Evolutionary conservation across 2,888 invertebrate genomes (phyloP).

Genomic region (Ctenicera cuprea): DNA sequence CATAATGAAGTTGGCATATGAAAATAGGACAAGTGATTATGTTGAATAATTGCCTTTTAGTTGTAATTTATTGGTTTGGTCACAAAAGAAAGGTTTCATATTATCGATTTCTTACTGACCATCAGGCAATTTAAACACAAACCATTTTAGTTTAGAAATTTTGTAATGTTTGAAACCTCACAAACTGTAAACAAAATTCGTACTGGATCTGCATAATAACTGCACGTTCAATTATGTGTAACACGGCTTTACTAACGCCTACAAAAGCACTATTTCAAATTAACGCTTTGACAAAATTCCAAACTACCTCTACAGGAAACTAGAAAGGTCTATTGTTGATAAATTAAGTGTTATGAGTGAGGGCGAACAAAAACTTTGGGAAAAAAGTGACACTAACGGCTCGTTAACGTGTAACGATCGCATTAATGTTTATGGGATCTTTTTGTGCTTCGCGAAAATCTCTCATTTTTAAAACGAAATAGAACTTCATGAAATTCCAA

Average conservation of each 20-base stretch:
- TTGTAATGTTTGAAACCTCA: too few species aligned
- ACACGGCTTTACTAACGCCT: too few species aligned
- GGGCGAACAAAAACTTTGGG: conserved; percentile 6
- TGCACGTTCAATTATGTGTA: too few species aligned
- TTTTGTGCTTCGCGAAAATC: conserved; percentile 32
- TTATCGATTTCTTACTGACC: too few species aligned
- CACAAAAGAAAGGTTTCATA: too few species aligned
- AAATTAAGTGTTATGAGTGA: conserved; percentile 31
- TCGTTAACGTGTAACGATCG: conserved; percentile 34
- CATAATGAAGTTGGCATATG: conserved; percentile 16
- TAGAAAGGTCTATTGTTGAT: conserved; percentile 18
- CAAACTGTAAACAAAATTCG: too few species aligned
- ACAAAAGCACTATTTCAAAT: not conserved
- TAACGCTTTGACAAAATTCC: not conserved
- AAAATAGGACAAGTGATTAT: not conserved
- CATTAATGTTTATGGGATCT: conserved; percentile 40
- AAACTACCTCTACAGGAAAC: not conserved
- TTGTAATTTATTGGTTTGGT: too few species aligned
- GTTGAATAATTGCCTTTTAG: too few species aligned
- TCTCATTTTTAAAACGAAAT: conserved; percentile 43
- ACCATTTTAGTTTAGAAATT: too few species aligned
- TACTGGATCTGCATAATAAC: too few species aligned
- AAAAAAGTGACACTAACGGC: conserved; percentile 27
- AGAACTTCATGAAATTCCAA: conserved; percentile 54
- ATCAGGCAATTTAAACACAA: too few species aligned